A percentile compares a stretch with the other conserved stretches of the same genome.
phyloP scores from a whole-genome alignment of 2,797 vertebrate genomes.

The Alauda arvensis region DNA sequence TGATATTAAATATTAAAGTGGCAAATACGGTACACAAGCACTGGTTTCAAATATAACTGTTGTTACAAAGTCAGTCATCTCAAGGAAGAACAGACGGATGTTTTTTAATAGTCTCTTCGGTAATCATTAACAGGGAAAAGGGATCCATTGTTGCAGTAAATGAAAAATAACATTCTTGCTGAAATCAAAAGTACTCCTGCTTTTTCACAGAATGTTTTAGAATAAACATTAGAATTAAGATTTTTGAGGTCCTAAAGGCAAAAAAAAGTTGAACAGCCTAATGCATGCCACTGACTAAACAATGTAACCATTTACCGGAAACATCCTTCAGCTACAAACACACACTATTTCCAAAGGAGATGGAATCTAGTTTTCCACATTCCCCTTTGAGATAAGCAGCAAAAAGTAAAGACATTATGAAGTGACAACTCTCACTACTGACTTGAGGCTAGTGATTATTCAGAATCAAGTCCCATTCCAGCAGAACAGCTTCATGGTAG shows the following conservation, averaged over 20 bases:
- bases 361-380: neutral
- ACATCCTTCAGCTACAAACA: neutral
- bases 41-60: conserved; percentile 17
- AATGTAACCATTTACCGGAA: neutral
- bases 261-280: neutral
- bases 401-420: neutral
- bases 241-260: neutral
- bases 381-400: neutral
- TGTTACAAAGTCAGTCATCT: neutral
- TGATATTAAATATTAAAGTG: neutral
- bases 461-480: neutral
- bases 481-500: neutral
- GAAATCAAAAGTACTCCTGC: conserved; percentile 1
- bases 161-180: conserved; percentile 21
- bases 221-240: neutral
- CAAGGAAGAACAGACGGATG: conserved; percentile 16
- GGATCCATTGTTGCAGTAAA: neutral
- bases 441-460: neutral
- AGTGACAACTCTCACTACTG: neutral
- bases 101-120: conserved; percentile 1
- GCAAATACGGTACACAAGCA: neutral
- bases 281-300: neutral
- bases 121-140: conserved; percentile 18
- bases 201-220: neutral
- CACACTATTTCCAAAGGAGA: neutral